Evolutionary conservation across 1,140 invertebrate genomes (phyloP).

Genomic region (Brachionus sp.): DNA sequence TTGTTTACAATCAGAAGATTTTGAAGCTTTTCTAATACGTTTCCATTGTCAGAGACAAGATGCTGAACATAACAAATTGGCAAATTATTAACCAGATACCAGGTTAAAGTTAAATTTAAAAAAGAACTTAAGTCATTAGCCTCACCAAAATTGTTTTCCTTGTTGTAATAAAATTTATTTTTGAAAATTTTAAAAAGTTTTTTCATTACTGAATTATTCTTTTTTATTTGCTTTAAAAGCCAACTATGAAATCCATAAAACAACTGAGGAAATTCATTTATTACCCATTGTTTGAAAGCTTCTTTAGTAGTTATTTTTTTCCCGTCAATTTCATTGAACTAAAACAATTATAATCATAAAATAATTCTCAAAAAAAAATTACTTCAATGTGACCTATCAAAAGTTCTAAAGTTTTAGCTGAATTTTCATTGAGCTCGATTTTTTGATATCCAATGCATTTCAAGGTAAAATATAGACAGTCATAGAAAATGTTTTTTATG

Average conservation of each 20-base stretch:
- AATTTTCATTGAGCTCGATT: background rate
- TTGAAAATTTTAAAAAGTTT: background rate
- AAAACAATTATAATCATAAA: background rate
- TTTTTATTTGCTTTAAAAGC: background rate
- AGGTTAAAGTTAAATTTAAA: conserved; percentile 21
- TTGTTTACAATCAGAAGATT: conserved; percentile 19
- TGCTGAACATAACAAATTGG: conserved; percentile 8
- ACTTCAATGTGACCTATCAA: background rate
- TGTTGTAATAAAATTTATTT: background rate
- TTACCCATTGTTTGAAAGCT: conserved; percentile 25
- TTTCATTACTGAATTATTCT: background rate
- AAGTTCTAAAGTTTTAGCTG: background rate
- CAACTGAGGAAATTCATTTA: conserved; percentile 34
- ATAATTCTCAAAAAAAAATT: background rate
- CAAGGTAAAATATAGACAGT: background rate
- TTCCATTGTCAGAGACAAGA: conserved; percentile 28
- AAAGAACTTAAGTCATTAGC: conserved; percentile 2
- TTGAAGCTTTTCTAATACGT: conserved; percentile 33
- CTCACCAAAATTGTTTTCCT: background rate
- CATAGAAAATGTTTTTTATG: conserved; percentile 29
- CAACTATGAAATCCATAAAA: conserved; percentile 37
- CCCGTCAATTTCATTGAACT: conserved; percentile 13
- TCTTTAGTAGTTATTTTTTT: conserved; percentile 20
- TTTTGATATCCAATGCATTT: conserved; percentile 5
- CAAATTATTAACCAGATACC: conserved; percentile 42